Base-by-base conservation (phyloP, 1,140 invertebrate species). In the Zaprionus lachaisei region DNA sequence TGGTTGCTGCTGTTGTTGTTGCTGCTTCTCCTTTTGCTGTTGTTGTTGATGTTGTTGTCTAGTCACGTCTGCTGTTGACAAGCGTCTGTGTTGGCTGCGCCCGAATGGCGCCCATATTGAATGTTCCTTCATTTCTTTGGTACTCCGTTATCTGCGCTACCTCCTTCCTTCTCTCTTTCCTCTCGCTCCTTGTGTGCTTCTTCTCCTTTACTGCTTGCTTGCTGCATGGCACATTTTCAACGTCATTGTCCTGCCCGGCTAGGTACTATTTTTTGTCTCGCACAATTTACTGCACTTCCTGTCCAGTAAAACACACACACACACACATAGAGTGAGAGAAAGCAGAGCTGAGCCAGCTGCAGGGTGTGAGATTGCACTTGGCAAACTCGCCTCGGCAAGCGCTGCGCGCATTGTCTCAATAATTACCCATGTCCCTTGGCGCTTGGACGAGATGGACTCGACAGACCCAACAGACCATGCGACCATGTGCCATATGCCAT, bases 241-340 rank as follows among this genome's bases (percentile, higher is more conserved):
- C 82, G 75, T 79, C 79, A 85, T 85, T 85, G 82, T 85, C 79
- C 82, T 85, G 67, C 63, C 41, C 41, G n/a, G 66, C 61, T 81
- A 85, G 82, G 82, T 85, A 81, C 78, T 84, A 81, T 85, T 85
- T 85, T 85, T 85, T 85, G 82, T 85, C 82, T 85, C 79, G 82
- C 83, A 85, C 82, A 85, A 85, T 85, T 85, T 85, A 85, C 79
- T 85, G 83, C 82, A 81, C 82, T 85, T 85, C 79, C 82, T 85
- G 82, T 55, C 75, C 77, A 85, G 72, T 79, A 81, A 68, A 70
- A 64, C 55, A 37, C 26, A 57, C 24, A 62, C 28, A 62, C 17
- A 55, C 6, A 28, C 26, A 66, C 20, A 58, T 0, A 37, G 15
- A 4, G 6, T 34, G n/a, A 34, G 28, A 26, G 28, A 61, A 22